Conservation (phyloP, 2,888 invertebrate species). For the Sarcophaga carnaria region DNA sequence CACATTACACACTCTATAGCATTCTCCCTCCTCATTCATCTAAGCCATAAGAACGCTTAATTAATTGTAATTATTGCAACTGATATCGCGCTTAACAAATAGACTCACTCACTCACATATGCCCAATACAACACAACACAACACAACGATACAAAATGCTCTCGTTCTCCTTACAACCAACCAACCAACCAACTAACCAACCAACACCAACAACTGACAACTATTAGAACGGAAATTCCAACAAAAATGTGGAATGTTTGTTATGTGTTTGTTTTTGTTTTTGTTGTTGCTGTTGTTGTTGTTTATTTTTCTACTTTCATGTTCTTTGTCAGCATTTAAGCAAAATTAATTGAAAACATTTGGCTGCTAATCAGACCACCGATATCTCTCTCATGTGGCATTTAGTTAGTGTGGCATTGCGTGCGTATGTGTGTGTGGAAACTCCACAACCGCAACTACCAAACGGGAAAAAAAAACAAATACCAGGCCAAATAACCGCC, state of each 20-base stretch:
- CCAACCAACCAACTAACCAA: too few species aligned
- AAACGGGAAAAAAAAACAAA: background rate
- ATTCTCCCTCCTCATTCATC: background rate
- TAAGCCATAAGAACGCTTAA: background rate
- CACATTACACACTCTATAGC: background rate
- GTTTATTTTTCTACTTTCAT: background rate
- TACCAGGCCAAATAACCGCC: conserved; percentile 8
- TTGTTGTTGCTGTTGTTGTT: background rate
- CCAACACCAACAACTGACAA: background rate
- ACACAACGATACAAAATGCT: too few species aligned
- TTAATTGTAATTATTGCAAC: conserved; percentile 46
- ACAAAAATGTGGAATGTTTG: background rate
- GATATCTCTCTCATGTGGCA: conserved; percentile 38
- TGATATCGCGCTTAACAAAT: background rate
- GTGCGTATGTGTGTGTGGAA: too few species aligned
- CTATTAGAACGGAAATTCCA: conserved; percentile 16
- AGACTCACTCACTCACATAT: background rate
- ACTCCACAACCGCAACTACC: too few species aligned
- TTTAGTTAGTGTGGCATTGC: too few species aligned
- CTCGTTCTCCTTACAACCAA: too few species aligned
- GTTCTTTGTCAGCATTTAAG: background rate
- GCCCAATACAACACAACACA: background rate
- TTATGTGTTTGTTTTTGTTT: too few species aligned
- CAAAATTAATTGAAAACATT: conserved; percentile 58
- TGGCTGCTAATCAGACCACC: conserved; percentile 45